Evolutionary conservation across 2,797 vertebrate species (phyloP).

Genomic region (Coregonus ussuriensis): DNA sequence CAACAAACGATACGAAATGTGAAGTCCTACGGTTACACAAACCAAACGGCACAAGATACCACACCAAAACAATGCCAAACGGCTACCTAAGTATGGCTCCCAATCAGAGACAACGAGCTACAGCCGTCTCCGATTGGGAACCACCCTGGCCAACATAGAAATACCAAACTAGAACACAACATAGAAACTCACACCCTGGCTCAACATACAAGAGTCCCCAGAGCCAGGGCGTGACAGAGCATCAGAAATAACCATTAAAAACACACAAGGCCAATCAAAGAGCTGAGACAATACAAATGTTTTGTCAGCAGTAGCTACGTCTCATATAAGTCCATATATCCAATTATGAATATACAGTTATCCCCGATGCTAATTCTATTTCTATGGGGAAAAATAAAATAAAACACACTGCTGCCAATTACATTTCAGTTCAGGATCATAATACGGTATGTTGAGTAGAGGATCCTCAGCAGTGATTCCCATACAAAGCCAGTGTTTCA

Average conservation of each 20-base stretch:
- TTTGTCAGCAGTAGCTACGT: background rate
- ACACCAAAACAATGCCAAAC: no score
- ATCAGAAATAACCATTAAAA: conserved; percentile 25
- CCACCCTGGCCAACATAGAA: no score
- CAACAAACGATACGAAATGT: no score
- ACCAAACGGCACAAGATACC: no score
- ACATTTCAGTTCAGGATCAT: background rate
- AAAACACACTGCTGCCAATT: no score
- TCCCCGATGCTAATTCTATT: background rate
- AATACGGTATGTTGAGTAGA: background rate
- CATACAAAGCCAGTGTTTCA: background rate
- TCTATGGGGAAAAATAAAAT: background rate
- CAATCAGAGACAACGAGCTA: no score
- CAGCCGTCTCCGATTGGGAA: no score
- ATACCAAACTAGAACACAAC: no score
- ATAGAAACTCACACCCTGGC: no score
- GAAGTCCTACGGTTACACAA: no score
- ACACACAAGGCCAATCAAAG: background rate
- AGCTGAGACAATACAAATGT: background rate
- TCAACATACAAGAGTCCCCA: no score
- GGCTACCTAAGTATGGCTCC: no score
- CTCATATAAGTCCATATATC: background rate
- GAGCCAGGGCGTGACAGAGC: background rate
- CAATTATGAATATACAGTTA: background rate
- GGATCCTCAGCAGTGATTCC: background rate